These are phyloP conservation scores for Prenolepis imparis DNA, from an alignment of 2,888 invertebrate genomes.

Conservation along the genomic window DNA sequence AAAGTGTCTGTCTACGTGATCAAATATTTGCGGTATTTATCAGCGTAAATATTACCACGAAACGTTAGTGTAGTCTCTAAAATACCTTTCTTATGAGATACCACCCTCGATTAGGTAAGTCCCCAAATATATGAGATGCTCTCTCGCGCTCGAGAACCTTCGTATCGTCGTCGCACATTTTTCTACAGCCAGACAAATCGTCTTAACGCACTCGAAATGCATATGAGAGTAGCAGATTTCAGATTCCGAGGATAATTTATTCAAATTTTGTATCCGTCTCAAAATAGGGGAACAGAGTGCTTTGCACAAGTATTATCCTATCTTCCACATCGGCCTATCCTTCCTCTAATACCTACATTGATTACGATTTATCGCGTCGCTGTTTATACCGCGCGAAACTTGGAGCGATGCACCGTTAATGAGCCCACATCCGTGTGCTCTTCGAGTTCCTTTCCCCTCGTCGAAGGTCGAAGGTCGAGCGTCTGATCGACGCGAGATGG, in stretches of 20 bases:
- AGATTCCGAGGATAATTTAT: not conserved
- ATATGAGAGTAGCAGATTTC: not conserved
- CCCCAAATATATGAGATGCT: constrained; percentile 19
- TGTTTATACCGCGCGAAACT: constrained; percentile 67
- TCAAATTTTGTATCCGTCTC: not conserved
- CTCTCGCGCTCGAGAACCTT: constrained; percentile 51
- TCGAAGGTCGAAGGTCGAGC: constrained; percentile 66
- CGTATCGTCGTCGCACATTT: constrained; percentile 56
- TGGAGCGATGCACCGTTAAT: constrained; percentile 69
- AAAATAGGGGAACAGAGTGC: too few species aligned
- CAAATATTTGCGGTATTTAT: constrained; percentile 48
- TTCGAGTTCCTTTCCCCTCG: constrained; percentile 62
- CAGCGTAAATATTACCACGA: constrained; percentile 40
- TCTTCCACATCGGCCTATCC: constrained; percentile 41
- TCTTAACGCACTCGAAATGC: not conserved
- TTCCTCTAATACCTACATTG: constrained; percentile 57
- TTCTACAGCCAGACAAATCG: constrained; percentile 44
- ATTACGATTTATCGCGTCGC: constrained; percentile 71
- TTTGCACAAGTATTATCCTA: not conserved
- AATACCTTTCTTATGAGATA: constrained; percentile 30
- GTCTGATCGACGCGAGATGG: constrained; percentile 63
- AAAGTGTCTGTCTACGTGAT: constrained; percentile 10
- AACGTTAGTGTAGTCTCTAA: constrained; percentile 32
- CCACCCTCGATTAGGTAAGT: constrained; percentile 32
- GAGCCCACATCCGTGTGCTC: constrained; percentile 69